Evolutionary conservation across 2,113 vertebrate species (phyloP), one percentile per base, ranked within the genome.

Genomic region (Oryzias woworae): DNA sequence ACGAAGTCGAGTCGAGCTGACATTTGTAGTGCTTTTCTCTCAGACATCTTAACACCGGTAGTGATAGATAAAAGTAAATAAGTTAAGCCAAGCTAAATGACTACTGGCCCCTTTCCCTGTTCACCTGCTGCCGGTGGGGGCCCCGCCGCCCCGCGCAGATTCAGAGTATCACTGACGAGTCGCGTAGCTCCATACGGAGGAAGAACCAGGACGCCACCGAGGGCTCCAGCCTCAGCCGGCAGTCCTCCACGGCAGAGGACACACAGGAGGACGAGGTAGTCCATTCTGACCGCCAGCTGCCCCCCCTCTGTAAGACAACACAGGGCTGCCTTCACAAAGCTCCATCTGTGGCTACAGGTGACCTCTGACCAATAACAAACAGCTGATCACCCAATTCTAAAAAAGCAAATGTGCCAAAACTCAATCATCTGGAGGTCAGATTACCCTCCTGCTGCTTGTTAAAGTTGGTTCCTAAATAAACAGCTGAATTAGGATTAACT

Each of bases 91-190:
- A 63, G 13, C 58, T 47, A 23, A 62, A 57, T 87, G 71, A 87
- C 81, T 46, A 81, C 22, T 73, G 67, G 87, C 63, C 75, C 66
- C 80, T 75, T 76, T 80, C 80, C 81, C 80, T 84, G 82, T 91
- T 81, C 83, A 82, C 45, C 75, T 62, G 31, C 58, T 60, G 68
- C 81, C 77, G 53, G 46, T 50, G 71, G 46, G 75, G 89, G 85
- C 56, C 65, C 1, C 6, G 10, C 51, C 72, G 2, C 66, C 23
- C 42, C 62, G 24, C 85, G 84, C 90, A 94, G 92, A 93, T 94
- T 91, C 92, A 94, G 79, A 93, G 92, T 89, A 92, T 94, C 90
- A 92, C 92, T 58, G 92, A 94, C 4, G 91, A 90, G 61, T 94
- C 92, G 0, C 92, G 92, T 88, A 91, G 87, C 89, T 93, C 92